Percentiles rank a stretch among this genome's conserved stretches.
These are phyloP conservation scores for Drosophila yakuba DNA, from an alignment of 1,140 invertebrate species.

Conservation along the genomic window DNA sequence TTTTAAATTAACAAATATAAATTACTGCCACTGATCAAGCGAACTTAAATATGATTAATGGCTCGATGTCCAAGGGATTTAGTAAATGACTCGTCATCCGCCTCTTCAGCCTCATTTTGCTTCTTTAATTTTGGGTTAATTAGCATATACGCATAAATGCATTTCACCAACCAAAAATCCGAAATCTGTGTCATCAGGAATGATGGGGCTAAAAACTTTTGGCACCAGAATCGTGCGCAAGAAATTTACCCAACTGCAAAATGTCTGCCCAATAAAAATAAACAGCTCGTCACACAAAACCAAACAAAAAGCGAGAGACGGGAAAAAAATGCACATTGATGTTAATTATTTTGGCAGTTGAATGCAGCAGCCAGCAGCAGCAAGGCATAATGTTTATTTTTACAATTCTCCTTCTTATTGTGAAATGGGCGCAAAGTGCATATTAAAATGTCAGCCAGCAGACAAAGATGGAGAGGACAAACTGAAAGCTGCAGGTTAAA, in stretches of 20 bases:
- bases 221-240: constrained; percentile 29
- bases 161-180: constrained; percentile 29
- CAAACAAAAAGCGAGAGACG: constrained; percentile 24
- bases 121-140: constrained; percentile 46
- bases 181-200: constrained; percentile 36
- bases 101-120: constrained; percentile 26
- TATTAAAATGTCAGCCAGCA: constrained; percentile 69
- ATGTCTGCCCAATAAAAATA: constrained; percentile 46
- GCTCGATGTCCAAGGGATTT: constrained; percentile 2
- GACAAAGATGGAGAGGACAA: constrained; percentile 39
- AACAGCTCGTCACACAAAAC: constrained; percentile 19
- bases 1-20: neutral
- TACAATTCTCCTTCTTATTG: constrained; percentile 41
- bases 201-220: constrained; percentile 29
- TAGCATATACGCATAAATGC: constrained; percentile 42
- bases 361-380: constrained; percentile 24
- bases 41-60: constrained; percentile 26
- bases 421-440: constrained; percentile 71
- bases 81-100: constrained; percentile 23
- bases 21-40: neutral
- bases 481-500: constrained; percentile 20
- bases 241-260: constrained; percentile 24
- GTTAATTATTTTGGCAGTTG: constrained; percentile 70
- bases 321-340: constrained; percentile 46
- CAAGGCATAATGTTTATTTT: constrained; percentile 59